Conservation (phyloP, 2,888 invertebrate species). For the Alloplasta piceator region DNA sequence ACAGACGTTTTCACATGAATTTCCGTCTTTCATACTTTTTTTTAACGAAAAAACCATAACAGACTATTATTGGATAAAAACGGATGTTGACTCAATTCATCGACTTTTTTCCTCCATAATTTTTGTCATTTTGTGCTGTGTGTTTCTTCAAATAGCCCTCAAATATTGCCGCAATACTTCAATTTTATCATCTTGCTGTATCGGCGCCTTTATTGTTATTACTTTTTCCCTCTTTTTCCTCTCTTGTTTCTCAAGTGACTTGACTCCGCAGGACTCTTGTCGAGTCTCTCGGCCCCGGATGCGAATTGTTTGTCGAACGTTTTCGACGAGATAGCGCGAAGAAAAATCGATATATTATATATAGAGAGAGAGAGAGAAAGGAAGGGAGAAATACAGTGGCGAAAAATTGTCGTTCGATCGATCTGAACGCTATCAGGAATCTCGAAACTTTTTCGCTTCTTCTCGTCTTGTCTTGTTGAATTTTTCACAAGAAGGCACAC, state of each 20-base stretch:
- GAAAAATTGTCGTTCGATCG: slow-evolving; percentile 46
- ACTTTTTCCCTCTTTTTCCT: background rate
- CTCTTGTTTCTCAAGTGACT: slow-evolving; percentile 25
- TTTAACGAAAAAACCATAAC: no score
- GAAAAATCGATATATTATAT: slow-evolving; percentile 6
- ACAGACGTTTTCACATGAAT: no score
- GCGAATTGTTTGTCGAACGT: slow-evolving; percentile 65
- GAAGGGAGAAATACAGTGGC: background rate
- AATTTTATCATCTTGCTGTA: slow-evolving; percentile 23
- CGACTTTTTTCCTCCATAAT: background rate
- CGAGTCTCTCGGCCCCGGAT: slow-evolving; percentile 47
- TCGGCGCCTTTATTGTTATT: slow-evolving; percentile 12
- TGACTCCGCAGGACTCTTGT: slow-evolving; percentile 16
- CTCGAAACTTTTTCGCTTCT: slow-evolving; percentile 59
- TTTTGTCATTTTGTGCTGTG: background rate
- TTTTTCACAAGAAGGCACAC: slow-evolving; percentile 56
- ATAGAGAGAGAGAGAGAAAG: slow-evolving; percentile 18
- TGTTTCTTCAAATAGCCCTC: background rate
- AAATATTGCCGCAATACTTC: slow-evolving; percentile 3
- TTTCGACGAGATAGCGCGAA: slow-evolving; percentile 4
- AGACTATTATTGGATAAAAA: no score
- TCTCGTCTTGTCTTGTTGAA: slow-evolving; percentile 34
- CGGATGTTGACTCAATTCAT: no score
- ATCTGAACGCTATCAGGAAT: slow-evolving; percentile 24
- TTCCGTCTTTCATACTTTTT: no score